These are phyloP conservation scores for Ochlodes sylvanus DNA, from an alignment of 2,888 invertebrate species.

Conservation along the genomic window DNA sequence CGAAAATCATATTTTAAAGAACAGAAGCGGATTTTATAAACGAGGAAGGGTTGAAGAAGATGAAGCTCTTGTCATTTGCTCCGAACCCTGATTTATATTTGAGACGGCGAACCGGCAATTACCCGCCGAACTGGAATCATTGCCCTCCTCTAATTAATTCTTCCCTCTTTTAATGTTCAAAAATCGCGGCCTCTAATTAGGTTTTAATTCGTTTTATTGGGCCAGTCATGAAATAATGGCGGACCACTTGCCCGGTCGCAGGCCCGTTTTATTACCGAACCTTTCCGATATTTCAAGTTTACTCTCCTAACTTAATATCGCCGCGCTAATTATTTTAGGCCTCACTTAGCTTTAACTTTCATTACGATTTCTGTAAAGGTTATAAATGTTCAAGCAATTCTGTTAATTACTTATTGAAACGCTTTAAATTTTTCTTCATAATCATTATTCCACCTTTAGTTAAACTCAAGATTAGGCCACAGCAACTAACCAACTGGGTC, in stretches of 20 bases:
- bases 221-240: constrained; percentile 76
- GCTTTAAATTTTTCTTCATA: neutral
- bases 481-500: too few relatives aligned
- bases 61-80: constrained; percentile 2
- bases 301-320: constrained; percentile 40
- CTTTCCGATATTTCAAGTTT: constrained; percentile 54
- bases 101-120: constrained; percentile 69
- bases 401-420: neutral
- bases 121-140: constrained; percentile 80
- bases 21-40: neutral
- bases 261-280: constrained; percentile 56
- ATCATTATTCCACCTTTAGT: neutral
- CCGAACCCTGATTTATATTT: constrained; percentile 63
- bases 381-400: constrained; percentile 6
- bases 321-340: constrained; percentile 30
- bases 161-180: constrained; percentile 83
- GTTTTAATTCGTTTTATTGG: constrained; percentile 84
- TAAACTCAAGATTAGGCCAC: too few relatives aligned
- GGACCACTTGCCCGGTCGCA: constrained; percentile 52
- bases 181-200: constrained; percentile 83
- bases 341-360: constrained; percentile 31
- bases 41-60: neutral
- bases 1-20: neutral
- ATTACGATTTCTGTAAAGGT: constrained; percentile 23
- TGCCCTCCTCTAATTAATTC: constrained; percentile 82